phyloP scores from a whole-genome alignment of 35 echinoderm and acorn worm species.

The Amphiura filiformis region DNA sequence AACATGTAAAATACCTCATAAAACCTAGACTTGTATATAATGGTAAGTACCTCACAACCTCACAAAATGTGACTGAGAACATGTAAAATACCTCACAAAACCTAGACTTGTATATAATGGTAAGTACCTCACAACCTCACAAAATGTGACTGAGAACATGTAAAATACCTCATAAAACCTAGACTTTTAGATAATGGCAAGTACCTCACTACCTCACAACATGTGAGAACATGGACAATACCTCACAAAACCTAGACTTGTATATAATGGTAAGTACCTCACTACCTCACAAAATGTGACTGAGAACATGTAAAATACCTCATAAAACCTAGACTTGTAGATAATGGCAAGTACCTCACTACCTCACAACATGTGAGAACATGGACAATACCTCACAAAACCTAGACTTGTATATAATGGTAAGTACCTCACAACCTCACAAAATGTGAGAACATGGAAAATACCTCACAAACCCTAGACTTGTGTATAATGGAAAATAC shows the following conservation, averaged over 20 bases:
- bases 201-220: slow-evolving; percentile 34
- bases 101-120: neutral
- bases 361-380: slow-evolving; percentile 42
- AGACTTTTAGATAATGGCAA: neutral
- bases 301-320: neutral
- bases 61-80: neutral
- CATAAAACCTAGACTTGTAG: neutral
- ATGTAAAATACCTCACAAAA: neutral
- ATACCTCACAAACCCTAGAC: neutral
- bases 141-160: neutral
- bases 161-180: neutral
- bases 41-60: neutral
- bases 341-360: neutral
- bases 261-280: slow-evolving; percentile 83
- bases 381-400: slow-evolving; percentile 88
- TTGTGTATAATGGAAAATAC: neutral
- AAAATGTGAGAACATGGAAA: neutral
- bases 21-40: neutral
- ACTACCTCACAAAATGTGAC: neutral
- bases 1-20: neutral
- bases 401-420: slow-evolving; percentile 98
- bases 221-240: slow-evolving; percentile 78
- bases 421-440: too few relatives aligned
- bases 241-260: slow-evolving; percentile 96
- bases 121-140: neutral